Evolutionary conservation across 2,888 invertebrate species (phyloP), one percentile per base, ranked within the genome.

Genomic region (Entomobrya multifasciata): DNA sequence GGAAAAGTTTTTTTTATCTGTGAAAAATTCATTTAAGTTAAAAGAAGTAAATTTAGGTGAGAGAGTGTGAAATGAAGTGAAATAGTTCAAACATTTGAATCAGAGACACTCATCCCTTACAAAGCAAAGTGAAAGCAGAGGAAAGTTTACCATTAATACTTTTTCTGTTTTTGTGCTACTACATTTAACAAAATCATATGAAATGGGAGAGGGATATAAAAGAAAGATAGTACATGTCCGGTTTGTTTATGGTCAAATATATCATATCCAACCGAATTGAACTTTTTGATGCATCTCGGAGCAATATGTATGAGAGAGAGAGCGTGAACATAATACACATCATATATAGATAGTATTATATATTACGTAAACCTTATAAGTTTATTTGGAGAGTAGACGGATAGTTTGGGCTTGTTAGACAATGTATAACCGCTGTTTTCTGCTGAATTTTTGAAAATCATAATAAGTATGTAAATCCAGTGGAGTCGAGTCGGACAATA

Each of bases 251-350:
- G 81, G 72, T 74, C 60, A 36, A n/a, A 62, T 74, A 27, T 47
- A 82, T 82, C 74, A 82, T 80, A 65, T 17, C 22, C 5, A 74
- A 76, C 47, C 74, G 74, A 74, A 57, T 62, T 47, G 74, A 82
- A 57, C 60, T 27, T 57, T 57, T 72, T 72, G 55, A 81, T 55
- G 72, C 60, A 74, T 47, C 36, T 20, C 10, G 27, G 17, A n/a
- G 52, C 52, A 52, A 52, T 52, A 52, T n/a, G 17, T 52, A 78
- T 60, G 70, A n/a, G 10, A 47, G 44, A 11, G n/a, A n/a, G n/a
- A n/a, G n/a, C n/a, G n/a, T n/a, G n/a, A n/a, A n/a, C n/a, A n/a
- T n/a, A n/a, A n/a, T n/a, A n/a, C n/a, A n/a, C n/a, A n/a, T n/a
- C n/a, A n/a, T n/a, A n/a, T n/a, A n/a, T n/a, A n/a, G n/a, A n/a